phyloP scores from a whole-genome alignment of 2,888 invertebrate species.

The Phaedon cochleariae region DNA sequence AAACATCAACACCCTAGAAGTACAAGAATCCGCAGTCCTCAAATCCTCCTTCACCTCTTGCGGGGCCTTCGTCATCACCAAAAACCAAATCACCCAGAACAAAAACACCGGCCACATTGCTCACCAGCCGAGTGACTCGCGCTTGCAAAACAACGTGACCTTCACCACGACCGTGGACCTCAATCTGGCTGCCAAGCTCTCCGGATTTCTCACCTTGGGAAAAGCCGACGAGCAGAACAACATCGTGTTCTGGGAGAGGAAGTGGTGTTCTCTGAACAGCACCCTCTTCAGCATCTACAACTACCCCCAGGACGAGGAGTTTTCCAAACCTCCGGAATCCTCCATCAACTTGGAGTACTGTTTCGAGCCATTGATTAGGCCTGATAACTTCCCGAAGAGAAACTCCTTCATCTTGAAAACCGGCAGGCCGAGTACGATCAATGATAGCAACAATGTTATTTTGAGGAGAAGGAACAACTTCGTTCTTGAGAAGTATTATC shows the following conservation, averaged over 20 bases:
- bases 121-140: not conserved
- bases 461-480: constrained; percentile 33
- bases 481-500: constrained; percentile 53
- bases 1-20: constrained; percentile 42
- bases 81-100: constrained; percentile 27
- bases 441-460: constrained; percentile 15
- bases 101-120: constrained; percentile 6
- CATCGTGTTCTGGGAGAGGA: constrained; percentile 64
- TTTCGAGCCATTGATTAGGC: constrained; percentile 48
- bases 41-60: constrained; percentile 43
- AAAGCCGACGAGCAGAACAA: constrained; percentile 53
- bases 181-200: constrained; percentile 38
- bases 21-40: constrained; percentile 40
- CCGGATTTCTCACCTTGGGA: constrained; percentile 66
- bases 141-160: constrained; percentile 23
- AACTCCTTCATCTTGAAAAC: constrained; percentile 61
- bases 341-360: constrained; percentile 60
- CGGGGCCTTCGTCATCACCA: constrained; percentile 37
- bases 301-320: constrained; percentile 62
- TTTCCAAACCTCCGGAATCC: constrained; percentile 57
- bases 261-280: constrained; percentile 65
- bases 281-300: constrained; percentile 64
- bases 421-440: constrained; percentile 34
- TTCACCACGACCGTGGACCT: constrained; percentile 35
- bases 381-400: constrained; percentile 63